These are phyloP conservation scores for Dimorphilus gyrociliatus DNA, from an alignment of 2,888 invertebrate genomes.

Conservation along the genomic window DNA sequence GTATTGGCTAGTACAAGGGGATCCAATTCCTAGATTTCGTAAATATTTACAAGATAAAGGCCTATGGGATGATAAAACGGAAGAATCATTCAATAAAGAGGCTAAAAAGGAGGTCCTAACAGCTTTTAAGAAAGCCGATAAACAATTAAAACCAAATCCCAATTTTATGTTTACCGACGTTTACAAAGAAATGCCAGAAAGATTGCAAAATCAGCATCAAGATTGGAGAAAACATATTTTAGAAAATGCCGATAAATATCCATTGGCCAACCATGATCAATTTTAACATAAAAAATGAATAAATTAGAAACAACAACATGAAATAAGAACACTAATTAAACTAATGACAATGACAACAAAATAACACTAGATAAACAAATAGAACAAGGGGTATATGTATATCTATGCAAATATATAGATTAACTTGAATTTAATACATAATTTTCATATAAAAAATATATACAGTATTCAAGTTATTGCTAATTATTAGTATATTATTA, in stretches of 20 bases:
- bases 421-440: no score
- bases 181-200: slow-evolving; percentile 60
- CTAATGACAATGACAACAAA: no score
- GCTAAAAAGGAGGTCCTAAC: slow-evolving; percentile 40
- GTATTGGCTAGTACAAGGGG: slow-evolving; percentile 58
- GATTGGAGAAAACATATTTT: slow-evolving; percentile 61
- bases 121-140: slow-evolving; percentile 64
- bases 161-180: slow-evolving; percentile 75
- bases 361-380: no score
- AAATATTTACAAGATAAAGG: slow-evolving; percentile 56
- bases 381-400: no score
- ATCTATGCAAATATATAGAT: no score
- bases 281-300: no score
- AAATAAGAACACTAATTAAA: no score
- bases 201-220: slow-evolving; percentile 60
- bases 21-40: slow-evolving; percentile 61
- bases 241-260: slow-evolving; percentile 64
- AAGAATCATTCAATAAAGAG: not conserved
- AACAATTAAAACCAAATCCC: slow-evolving; percentile 63
- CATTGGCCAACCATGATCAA: slow-evolving; percentile 43
- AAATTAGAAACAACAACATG: no score
- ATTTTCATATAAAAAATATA: no score
- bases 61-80: slow-evolving; percentile 54
- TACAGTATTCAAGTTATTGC: no score
- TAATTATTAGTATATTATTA: no score